These are phyloP conservation scores for Takifugu rubripes DNA, from an alignment of 2,797 vertebrate genomes.

Conservation along the genomic window DNA sequence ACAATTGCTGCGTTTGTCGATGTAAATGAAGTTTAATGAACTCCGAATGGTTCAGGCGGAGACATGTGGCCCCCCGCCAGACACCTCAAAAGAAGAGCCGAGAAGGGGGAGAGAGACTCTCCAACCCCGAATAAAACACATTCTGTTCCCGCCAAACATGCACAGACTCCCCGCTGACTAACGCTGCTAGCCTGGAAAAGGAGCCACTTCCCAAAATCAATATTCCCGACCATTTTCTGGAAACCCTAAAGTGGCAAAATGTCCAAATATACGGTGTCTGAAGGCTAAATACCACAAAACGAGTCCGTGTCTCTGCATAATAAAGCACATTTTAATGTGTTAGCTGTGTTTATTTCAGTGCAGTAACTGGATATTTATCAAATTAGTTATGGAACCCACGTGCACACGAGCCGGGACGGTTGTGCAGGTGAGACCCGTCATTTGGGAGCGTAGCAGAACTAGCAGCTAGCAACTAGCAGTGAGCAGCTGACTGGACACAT, in stretches of 20 bases:
- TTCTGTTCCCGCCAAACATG: slow-evolving; percentile 32
- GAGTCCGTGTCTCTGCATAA: no score
- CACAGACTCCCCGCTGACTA: slow-evolving; percentile 9
- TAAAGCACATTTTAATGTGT: no score
- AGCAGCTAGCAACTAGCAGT: no score
- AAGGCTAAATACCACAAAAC: no score
- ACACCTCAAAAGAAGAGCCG: slow-evolving; percentile 45
- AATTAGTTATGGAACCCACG: not conserved
- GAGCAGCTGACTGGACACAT: slow-evolving; percentile 14
- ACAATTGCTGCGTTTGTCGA: slow-evolving; percentile 38
- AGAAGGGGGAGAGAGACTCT: slow-evolving; percentile 10
- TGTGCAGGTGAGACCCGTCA: not conserved
- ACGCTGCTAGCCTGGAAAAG: no score
- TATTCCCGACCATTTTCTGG: no score
- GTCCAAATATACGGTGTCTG: no score
- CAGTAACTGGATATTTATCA: no score
- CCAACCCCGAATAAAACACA: slow-evolving; percentile 31
- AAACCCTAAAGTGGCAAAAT: no score
- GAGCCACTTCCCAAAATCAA: no score
- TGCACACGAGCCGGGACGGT: not conserved
- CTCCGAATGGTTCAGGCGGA: slow-evolving; percentile 36
- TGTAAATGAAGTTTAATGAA: slow-evolving; percentile 66
- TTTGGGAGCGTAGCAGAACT: no score
- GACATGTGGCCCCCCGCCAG: slow-evolving; percentile 33
- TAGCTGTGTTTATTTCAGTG: no score